Percentiles rank a stretch among this genome's conserved stretches.
Conservation (phyloP, 2,113 vertebrate genomes). For the Plecturocebus donacophilus region DNA sequence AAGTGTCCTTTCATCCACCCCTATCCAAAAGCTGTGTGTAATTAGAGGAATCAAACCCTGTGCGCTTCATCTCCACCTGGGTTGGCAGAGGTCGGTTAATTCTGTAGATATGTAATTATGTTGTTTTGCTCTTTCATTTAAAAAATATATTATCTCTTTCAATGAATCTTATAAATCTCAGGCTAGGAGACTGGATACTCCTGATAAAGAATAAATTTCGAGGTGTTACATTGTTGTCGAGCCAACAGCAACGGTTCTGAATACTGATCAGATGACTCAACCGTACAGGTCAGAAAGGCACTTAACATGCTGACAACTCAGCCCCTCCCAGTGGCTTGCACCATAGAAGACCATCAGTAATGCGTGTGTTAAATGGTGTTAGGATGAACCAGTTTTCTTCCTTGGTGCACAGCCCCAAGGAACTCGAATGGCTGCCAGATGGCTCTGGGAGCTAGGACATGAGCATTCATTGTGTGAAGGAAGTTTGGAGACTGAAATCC, state of each 20-base stretch:
- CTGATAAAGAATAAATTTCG: conserved; percentile 80
- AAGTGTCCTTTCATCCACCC: conserved; percentile 50
- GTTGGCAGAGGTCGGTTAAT: not conserved
- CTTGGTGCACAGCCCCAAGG: conserved; percentile 67
- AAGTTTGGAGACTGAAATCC: conserved; percentile 34
- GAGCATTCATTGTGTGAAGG: conserved; percentile 9
- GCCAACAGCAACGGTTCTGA: conserved; percentile 71
- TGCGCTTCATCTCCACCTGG: not conserved
- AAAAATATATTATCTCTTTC: conserved; percentile 67
- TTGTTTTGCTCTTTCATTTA: conserved; percentile 81
- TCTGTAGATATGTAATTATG: conserved; percentile 55
- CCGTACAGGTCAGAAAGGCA: conserved; percentile 73
- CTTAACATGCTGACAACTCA: conserved; percentile 77
- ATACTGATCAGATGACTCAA: conserved; percentile 61
- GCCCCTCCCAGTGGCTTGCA: conserved; percentile 67
- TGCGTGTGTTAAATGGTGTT: conserved; percentile 72
- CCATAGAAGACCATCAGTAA: conserved; percentile 63
- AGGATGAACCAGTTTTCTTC: conserved; percentile 77
- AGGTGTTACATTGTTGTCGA: conserved; percentile 79
- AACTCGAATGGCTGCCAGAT: conserved; percentile 59
- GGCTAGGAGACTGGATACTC: conserved; percentile 78
- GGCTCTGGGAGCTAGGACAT: conserved; percentile 48
- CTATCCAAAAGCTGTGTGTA: conserved; percentile 22
- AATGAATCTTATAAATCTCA: conserved; percentile 79
- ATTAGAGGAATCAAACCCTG: conserved; percentile 37